Evolutionary conservation across 2,888 invertebrate genomes (phyloP).

Genomic region (Ochropacha duplaris): DNA sequence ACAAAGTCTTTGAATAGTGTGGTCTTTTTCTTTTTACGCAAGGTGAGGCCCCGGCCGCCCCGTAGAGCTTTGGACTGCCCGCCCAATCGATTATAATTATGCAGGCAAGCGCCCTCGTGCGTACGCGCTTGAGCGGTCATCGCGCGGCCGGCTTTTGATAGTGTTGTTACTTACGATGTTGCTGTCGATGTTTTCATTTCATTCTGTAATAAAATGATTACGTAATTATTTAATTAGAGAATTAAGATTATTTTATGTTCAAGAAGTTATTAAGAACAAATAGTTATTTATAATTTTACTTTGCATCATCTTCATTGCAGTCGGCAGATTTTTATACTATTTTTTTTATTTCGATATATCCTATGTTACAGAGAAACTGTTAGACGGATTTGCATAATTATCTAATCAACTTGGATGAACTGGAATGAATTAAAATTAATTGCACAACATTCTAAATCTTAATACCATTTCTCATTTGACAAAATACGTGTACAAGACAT

Average conservation of each 20-base stretch:
- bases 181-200: constrained; percentile 7
- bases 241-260: too few species aligned
- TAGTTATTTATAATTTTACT: too few species aligned
- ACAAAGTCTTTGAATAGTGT: too few species aligned
- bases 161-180: constrained; percentile 24
- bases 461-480: not conserved
- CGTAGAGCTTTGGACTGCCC: constrained; percentile 17
- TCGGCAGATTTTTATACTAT: too few species aligned
- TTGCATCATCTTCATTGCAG: not conserved
- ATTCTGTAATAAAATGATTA: too few species aligned
- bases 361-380: too few species aligned
- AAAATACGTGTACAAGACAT: not conserved
- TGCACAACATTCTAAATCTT: not conserved
- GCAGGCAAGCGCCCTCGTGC: constrained; percentile 22
- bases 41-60: not conserved
- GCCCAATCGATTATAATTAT: constrained; percentile 45
- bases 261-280: too few species aligned
- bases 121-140: constrained; percentile 24
- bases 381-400: too few species aligned
- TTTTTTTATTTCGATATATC: too few species aligned
- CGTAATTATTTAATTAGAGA: too few species aligned
- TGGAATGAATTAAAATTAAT: not conserved
- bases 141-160: constrained; percentile 44
- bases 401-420: too few species aligned
- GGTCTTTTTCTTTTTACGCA: not conserved